Conservation (phyloP, 2,113 vertebrate species). For the Pelusios castaneus region DNA sequence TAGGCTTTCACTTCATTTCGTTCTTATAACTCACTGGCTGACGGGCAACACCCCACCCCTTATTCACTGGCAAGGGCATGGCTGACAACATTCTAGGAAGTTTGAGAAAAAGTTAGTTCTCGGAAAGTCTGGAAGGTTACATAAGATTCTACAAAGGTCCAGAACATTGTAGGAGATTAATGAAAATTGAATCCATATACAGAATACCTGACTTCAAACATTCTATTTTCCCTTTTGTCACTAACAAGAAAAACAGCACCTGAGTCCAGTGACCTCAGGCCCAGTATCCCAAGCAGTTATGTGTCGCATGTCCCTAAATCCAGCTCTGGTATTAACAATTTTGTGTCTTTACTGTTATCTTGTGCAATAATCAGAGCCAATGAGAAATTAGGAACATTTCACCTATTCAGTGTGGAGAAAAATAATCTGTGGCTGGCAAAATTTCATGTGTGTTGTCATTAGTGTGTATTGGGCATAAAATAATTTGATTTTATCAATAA, state of each 20-base stretch:
- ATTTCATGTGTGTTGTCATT: not conserved
- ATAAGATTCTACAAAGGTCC: too few relatives aligned
- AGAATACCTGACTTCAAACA: too few relatives aligned
- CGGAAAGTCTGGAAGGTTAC: too few relatives aligned
- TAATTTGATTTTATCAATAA: not conserved
- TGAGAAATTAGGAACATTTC: not conserved
- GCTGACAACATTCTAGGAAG: too few relatives aligned
- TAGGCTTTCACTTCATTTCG: too few relatives aligned
- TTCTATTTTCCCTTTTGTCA: not conserved
- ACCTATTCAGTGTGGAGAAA: slow-evolving; percentile 7
- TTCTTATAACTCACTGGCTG: too few relatives aligned
- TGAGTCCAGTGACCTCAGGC: not conserved
- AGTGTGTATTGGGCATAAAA: not conserved
- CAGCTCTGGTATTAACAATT: not conserved
- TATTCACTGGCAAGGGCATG: too few relatives aligned
- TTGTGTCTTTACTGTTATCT: slow-evolving; percentile 26
- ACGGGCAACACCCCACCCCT: too few relatives aligned
- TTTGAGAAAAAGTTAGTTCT: too few relatives aligned
- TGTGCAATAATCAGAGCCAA: not conserved
- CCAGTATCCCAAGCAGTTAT: not conserved
- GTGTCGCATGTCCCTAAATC: not conserved
- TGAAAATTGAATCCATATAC: too few relatives aligned
- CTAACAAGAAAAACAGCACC: not conserved
- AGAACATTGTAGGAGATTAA: too few relatives aligned
- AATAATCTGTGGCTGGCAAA: not conserved